Evolutionary conservation across 2,888 invertebrate species (phyloP).

Genomic region (Euphydryas editha): DNA sequence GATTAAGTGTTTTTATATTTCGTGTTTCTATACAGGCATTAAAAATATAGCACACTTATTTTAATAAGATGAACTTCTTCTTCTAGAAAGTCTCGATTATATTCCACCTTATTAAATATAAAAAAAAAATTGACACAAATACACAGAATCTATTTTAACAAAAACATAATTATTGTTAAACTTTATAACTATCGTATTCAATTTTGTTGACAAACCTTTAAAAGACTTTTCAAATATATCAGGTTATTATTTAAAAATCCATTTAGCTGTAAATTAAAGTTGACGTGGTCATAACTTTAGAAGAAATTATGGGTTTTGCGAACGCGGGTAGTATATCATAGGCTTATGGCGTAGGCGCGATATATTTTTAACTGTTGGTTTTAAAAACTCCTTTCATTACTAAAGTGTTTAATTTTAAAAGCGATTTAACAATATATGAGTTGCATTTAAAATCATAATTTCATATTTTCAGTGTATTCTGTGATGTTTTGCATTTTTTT

Average conservation of each 20-base stretch:
- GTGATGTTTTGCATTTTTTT: too few relatives aligned
- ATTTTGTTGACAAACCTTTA: not conserved
- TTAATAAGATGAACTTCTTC: too few relatives aligned
- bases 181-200: not conserved
- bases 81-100: too few relatives aligned
- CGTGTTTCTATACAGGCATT: too few relatives aligned
- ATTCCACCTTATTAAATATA: too few relatives aligned
- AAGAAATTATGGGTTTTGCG: conserved; percentile 16
- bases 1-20: too few relatives aligned
- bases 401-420: not conserved
- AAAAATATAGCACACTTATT: too few relatives aligned
- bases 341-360: conserved; percentile 15
- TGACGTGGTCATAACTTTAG: conserved; percentile 6
- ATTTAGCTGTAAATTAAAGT: conserved; percentile 4
- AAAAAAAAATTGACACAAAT: too few relatives aligned
- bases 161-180: too few relatives aligned
- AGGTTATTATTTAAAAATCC: not conserved
- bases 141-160: too few relatives aligned
- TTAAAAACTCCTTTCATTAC: not conserved
- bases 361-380: not conserved
- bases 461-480: too few relatives aligned
- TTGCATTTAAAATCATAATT: too few relatives aligned
- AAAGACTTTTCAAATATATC: not conserved
- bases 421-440: not conserved
- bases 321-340: conserved; percentile 4